Conservation (phyloP, 1,140 invertebrate genomes). For the Eufriesea mexicana region DNA sequence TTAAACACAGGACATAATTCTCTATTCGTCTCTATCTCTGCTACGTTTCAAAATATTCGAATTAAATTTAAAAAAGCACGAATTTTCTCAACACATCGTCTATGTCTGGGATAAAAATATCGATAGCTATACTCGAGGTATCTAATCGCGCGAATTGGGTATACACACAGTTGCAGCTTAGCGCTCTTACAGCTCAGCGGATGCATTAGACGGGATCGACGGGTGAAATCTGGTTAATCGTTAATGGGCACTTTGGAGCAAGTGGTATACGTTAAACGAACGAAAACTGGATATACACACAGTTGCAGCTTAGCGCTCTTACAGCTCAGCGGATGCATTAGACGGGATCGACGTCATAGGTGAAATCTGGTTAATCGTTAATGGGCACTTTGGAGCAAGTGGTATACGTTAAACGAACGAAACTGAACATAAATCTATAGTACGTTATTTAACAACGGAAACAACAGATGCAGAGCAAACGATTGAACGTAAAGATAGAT, state of each 20-base stretch:
- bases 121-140: not conserved
- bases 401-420: no score
- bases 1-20: not conserved
- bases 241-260: not conserved
- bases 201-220: conserved; percentile 28
- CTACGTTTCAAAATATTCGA: not conserved
- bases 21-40: not conserved
- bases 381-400: not conserved
- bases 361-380: not conserved
- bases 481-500: no score
- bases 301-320: not conserved
- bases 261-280: not conserved
- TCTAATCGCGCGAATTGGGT: not conserved
- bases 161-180: not conserved
- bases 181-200: conserved; percentile 23
- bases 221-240: not conserved
- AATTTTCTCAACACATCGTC: not conserved
- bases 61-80: no score
- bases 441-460: no score
- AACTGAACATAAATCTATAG: no score
- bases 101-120: not conserved
- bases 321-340: conserved; percentile 34
- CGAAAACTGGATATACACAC: not conserved
- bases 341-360: conserved; percentile 13
- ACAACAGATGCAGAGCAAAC: no score